Conservation (phyloP, 2,888 invertebrate species). For the Rhynchonema sp. region DNA sequence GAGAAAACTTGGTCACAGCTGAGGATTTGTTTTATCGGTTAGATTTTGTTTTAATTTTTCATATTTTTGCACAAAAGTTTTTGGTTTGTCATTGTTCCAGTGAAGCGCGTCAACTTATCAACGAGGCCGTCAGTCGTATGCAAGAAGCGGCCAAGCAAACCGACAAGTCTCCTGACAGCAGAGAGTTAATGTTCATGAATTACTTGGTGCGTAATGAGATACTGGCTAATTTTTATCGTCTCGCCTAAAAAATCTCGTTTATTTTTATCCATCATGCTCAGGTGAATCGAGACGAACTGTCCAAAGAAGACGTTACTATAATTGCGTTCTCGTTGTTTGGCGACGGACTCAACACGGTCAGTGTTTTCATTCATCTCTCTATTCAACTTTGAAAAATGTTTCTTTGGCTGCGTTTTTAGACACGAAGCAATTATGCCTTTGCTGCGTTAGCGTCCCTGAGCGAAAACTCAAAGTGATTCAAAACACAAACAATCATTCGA, state of each 20-base stretch:
- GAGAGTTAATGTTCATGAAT: too few species aligned
- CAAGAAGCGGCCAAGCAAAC: background rate
- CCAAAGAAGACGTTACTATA: slow-evolving; percentile 42
- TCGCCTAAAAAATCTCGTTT: background rate
- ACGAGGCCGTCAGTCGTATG: slow-evolving; percentile 34
- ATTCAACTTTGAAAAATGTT: too few species aligned
- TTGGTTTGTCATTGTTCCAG: slow-evolving; percentile 18
- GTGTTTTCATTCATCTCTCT: too few species aligned
- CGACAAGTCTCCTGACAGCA: too few species aligned
- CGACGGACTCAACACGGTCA: slow-evolving; percentile 61
- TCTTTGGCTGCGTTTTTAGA: too few species aligned
- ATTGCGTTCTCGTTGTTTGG: slow-evolving; percentile 53
- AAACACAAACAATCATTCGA: background rate
- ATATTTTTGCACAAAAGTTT: too few species aligned
- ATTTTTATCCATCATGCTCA: slow-evolving; percentile 3
- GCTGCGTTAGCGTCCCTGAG: too few species aligned
- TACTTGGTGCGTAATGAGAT: too few species aligned
- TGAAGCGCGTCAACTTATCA: slow-evolving; percentile 27
- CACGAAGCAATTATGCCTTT: too few species aligned
- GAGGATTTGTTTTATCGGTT: slow-evolving; percentile 48
- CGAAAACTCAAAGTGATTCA: too few species aligned
- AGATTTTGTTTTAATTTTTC: background rate
- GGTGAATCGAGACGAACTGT: slow-evolving; percentile 28
- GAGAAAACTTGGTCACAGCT: slow-evolving; percentile 33
- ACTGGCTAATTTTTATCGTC: too few species aligned